These are phyloP conservation scores for Myotis myotis DNA, from an alignment of 2,797 vertebrate genomes.

Conservation along the genomic window DNA sequence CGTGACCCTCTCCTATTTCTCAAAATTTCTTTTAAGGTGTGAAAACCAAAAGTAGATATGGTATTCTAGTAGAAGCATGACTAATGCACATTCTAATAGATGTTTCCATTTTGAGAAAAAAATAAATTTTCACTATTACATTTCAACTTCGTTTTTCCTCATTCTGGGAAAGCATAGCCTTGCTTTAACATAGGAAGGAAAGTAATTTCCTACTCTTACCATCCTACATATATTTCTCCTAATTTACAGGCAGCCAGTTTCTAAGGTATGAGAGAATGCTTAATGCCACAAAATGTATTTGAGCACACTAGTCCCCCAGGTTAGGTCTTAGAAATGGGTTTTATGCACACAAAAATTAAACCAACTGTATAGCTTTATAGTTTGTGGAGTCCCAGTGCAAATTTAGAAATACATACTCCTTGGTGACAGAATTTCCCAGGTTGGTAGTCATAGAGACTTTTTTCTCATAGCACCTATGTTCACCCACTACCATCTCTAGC, in stretches of 20 bases:
- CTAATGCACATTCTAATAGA: conserved; percentile 26
- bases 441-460: neutral
- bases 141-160: neutral
- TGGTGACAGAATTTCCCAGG: neutral
- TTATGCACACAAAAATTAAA: neutral
- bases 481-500: neutral
- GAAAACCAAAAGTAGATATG: neutral
- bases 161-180: neutral
- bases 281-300: neutral
- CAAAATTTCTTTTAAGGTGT: neutral
- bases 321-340: neutral
- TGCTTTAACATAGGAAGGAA: neutral
- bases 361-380: neutral
- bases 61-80: neutral
- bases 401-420: neutral
- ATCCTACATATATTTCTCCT: neutral
- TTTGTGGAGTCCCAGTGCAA: neutral
- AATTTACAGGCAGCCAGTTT: neutral
- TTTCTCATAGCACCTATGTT: neutral
- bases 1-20: conserved; percentile 32
- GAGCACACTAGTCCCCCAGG: neutral
- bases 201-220: neutral
- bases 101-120: neutral
- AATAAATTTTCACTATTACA: neutral
- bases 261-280: neutral